Conservation (phyloP, 2,888 invertebrate genomes). For the Drosophila multiciliata region DNA sequence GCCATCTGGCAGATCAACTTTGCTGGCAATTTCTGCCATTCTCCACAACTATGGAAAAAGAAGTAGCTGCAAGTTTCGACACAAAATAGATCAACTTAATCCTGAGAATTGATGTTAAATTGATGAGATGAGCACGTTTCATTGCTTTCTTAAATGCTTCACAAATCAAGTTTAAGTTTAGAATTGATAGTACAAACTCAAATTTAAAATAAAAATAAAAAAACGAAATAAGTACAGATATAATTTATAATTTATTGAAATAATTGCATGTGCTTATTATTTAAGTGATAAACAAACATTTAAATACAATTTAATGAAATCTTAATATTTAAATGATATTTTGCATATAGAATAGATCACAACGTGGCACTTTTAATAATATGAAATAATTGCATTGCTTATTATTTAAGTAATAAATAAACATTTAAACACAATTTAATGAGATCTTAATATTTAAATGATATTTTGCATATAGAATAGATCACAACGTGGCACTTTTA, state of each 20-base stretch:
- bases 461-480: background rate
- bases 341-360: too few relatives aligned
- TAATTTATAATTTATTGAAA: background rate
- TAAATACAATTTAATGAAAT: too few relatives aligned
- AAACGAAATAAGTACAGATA: too few relatives aligned
- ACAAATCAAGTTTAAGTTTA: background rate
- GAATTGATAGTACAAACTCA: background rate
- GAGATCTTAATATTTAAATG: background rate
- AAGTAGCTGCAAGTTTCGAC: constrained; percentile 14
- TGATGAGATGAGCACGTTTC: background rate
- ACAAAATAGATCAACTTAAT: constrained; percentile 21
- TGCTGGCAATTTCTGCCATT: constrained; percentile 21
- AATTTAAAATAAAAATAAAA: background rate
- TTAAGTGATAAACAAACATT: background rate
- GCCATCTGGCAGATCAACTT: constrained; percentile 52
- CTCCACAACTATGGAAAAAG: constrained; percentile 9
- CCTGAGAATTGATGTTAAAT: constrained; percentile 10
- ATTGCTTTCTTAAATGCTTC: background rate
- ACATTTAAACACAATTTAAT: background rate
- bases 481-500: too few relatives aligned
- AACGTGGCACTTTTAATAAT: too few relatives aligned
- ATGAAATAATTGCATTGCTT: background rate
- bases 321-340: too few relatives aligned
- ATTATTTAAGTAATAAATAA: background rate
- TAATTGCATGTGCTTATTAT: background rate